Evolutionary conservation across 2,797 vertebrate species (phyloP).

Genomic region (Hapalemur alaotrensis): DNA sequence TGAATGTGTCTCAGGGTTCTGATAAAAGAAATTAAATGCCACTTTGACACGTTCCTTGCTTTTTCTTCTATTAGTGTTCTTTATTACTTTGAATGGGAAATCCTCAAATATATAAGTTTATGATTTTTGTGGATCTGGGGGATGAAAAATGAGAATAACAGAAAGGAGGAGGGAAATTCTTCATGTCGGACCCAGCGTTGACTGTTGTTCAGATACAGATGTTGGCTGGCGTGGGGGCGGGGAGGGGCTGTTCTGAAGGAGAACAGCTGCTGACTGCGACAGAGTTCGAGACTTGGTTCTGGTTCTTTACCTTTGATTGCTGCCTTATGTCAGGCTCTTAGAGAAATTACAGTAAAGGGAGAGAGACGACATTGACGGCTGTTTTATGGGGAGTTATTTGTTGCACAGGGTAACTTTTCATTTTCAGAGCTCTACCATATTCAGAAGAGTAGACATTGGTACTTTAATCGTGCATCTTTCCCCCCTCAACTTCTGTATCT

Average conservation of each 20-base stretch:
- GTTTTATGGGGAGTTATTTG: not conserved
- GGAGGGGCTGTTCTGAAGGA: not conserved
- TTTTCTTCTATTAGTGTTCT: not conserved
- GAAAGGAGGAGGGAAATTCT: conserved; percentile 27
- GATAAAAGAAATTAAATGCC: not conserved
- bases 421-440: not conserved
- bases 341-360: not conserved
- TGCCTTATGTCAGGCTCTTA: not conserved
- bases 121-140: not conserved
- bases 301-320: not conserved
- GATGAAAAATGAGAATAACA: conserved; percentile 17
- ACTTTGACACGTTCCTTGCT: not conserved
- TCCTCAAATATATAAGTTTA: not conserved
- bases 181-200: not conserved
- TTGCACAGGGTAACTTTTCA: not conserved
- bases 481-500: not conserved
- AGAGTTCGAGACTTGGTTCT: not conserved
- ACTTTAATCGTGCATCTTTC: not conserved
- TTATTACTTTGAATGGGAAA: not conserved
- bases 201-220: not conserved
- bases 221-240: not conserved
- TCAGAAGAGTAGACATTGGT: not conserved
- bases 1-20: not conserved
- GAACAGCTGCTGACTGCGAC: not conserved
- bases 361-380: not conserved